Conservation (phyloP, 2,888 invertebrate genomes). For the Ectobius pallidus region DNA sequence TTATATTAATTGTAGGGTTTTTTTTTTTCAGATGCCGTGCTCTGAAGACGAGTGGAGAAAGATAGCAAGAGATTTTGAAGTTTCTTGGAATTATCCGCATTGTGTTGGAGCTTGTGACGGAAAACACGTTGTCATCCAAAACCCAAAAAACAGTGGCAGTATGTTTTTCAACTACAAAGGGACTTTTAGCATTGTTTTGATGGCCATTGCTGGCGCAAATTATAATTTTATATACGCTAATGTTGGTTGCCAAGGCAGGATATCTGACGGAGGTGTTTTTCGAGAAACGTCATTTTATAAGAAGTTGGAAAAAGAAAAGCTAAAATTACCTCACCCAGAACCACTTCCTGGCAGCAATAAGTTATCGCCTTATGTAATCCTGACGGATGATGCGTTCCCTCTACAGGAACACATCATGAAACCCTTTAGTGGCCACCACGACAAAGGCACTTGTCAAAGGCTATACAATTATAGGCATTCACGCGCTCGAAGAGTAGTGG, state of each 20-base stretch:
- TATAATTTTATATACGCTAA: conserved; percentile 41
- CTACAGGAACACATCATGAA: conserved; percentile 42
- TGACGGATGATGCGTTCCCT: conserved; percentile 46
- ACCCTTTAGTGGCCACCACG: conserved; percentile 43
- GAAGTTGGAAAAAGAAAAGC: conserved; percentile 45
- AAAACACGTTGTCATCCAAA: conserved; percentile 48
- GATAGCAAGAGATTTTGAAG: conserved; percentile 14
- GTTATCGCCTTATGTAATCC: conserved; percentile 47
- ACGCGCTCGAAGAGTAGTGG: conserved; percentile 38
- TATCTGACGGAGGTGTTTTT: conserved; percentile 11
- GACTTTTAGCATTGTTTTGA: conserved; percentile 47
- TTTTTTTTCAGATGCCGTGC: too few species aligned
- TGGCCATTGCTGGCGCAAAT: conserved; percentile 47
- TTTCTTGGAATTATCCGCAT: conserved; percentile 39
- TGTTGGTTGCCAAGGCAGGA: conserved; percentile 20
- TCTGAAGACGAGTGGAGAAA: too few species aligned
- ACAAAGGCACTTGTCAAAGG: conserved; percentile 14
- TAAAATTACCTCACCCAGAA: conserved; percentile 42
- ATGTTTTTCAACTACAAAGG: conserved; percentile 50
- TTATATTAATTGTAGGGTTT: too few species aligned
- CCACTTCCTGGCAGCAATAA: conserved; percentile 42
- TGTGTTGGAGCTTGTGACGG: conserved; percentile 49
- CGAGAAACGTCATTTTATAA: conserved; percentile 3
- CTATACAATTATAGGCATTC: conserved; percentile 39
- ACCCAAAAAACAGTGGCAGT: conserved; percentile 46